Base-by-base conservation (phyloP, 1,140 invertebrate genomes). In the Luehdorfia chinensis region DNA sequence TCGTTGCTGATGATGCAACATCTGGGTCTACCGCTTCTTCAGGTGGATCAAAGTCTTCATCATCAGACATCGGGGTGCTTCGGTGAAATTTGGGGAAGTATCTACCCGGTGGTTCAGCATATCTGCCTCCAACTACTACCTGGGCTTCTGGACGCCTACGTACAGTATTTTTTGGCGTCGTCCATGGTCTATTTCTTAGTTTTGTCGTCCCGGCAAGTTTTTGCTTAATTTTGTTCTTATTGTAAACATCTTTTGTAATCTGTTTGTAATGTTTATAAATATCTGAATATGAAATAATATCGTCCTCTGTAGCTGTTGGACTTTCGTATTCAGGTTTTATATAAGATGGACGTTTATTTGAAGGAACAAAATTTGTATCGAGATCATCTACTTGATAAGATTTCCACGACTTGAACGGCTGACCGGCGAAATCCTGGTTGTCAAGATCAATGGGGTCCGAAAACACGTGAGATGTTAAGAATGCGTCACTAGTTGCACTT, bases 21-120 rank as follows among this genome's bases (percentile, higher is more conserved):
- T 72, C 67, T 2, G 58, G 45, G 11, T 78, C 71, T 8, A 56
- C 33, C 15, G 61, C 68, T 4, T 48, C 57, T 25, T 51, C 46
- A 28, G 34, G 46, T 14, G 69, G 60, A 15, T 34, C 21, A 13
- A 66, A 73, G 4, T 72, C 58, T 6, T 61, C 54, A 23, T 79
- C 72, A 12, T 67, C 66, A 11, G 51, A 43, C 52, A 65, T 64
- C 0, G 59, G 46, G 11, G 51, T 50, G 28, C 59, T 51, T 3
- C 55, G 50, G n/a, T 63, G 54, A 31, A 50, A 59, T 28, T 74
- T 78, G 4, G 57, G 53, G 2, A 83, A 50, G 12, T 66, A 71
- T 60, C 77, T 76, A 5, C 59, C 73, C 3, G 84, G 84, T 14
- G 86, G 86, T 46, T 87, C 86, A 11, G 84, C 85, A 14, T 87